Evolutionary conservation across 2,888 invertebrate genomes (phyloP).

Genomic region (Drosophila demipolita): DNA sequence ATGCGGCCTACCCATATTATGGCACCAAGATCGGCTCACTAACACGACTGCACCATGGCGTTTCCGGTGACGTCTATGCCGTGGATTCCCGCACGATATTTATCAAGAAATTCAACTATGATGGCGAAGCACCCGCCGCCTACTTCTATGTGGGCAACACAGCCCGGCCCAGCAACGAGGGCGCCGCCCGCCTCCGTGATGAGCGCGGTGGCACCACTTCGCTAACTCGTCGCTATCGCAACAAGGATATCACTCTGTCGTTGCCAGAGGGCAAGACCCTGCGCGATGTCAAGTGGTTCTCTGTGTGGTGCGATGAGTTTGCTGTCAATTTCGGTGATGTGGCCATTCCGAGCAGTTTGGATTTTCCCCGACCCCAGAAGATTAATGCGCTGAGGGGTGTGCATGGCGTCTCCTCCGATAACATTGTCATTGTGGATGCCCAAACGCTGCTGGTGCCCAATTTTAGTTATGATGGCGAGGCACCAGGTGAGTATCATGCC

Average conservation of each 20-base stretch:
- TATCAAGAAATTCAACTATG: constrained; percentile 95
- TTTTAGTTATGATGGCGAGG: constrained; percentile 96
- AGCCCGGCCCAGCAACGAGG: constrained; percentile 88
- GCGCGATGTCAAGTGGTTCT: constrained; percentile 93
- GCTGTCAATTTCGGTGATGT: constrained; percentile 96
- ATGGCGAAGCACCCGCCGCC: constrained; percentile 96
- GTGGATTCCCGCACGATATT: constrained; percentile 95
- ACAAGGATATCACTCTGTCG: constrained; percentile 92
- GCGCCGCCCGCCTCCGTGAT: constrained; percentile 90
- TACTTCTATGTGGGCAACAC: constrained; percentile 95
- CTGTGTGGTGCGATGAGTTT: constrained; percentile 96
- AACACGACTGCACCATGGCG: constrained; percentile 92
- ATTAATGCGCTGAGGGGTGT: constrained; percentile 91
- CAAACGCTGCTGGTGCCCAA: constrained; percentile 96
- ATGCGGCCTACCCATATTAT: constrained; percentile 87
- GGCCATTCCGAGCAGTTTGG: constrained; percentile 90
- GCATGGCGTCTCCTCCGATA: constrained; percentile 93
- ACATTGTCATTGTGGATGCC: constrained; percentile 95
- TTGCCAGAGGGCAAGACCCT: constrained; percentile 95
- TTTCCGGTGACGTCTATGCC: constrained; percentile 94
- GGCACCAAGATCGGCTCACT: constrained; percentile 92
- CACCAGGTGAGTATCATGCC: constrained; percentile 89
- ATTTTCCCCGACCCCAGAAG: constrained; percentile 93
- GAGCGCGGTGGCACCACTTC: constrained; percentile 92
- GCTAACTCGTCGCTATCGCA: constrained; percentile 91